Evolutionary conservation across 2,797 vertebrate genomes (phyloP).

Genomic region (Craterocephalus amniculus): DNA sequence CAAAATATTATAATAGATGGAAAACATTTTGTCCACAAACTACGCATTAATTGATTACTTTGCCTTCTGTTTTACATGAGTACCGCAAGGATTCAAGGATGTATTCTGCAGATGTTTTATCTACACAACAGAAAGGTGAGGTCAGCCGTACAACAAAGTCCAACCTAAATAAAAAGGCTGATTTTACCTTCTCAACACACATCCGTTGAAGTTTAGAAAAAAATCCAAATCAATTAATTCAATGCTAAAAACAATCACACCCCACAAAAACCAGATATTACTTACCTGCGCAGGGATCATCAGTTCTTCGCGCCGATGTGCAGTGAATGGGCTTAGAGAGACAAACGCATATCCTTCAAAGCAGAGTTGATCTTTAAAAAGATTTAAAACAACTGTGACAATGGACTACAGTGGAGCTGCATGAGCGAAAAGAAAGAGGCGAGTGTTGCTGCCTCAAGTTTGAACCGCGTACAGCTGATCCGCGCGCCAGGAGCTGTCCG

Average conservation of each 20-base stretch:
- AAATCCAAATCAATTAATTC: background rate
- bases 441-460: slow-evolving; percentile 63
- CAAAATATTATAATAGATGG: background rate
- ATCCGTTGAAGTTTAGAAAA: slow-evolving; percentile 35
- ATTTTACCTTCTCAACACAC: background rate
- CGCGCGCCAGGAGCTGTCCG: slow-evolving; percentile 76
- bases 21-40: background rate
- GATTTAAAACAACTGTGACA: slow-evolving; percentile 9
- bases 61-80: background rate
- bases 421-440: slow-evolving; percentile 19
- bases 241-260: background rate
- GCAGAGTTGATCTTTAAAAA: background rate
- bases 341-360: slow-evolving; percentile 54
- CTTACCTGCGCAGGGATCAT: slow-evolving; percentile 72
- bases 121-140: background rate
- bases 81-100: background rate
- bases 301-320: slow-evolving; percentile 58
- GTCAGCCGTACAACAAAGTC: background rate
- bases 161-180: background rate
- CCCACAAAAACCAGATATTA: slow-evolving; percentile 1
- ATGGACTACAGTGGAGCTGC: slow-evolving; percentile 22
- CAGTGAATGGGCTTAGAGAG: slow-evolving; percentile 20
- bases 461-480: slow-evolving; percentile 46
- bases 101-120: background rate
- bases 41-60: background rate